A percentile compares a stretch with the other conserved stretches of the same genome.
phyloP scores from a whole-genome alignment of 2,888 invertebrate genomes.

The Drosophila paracracens region DNA sequence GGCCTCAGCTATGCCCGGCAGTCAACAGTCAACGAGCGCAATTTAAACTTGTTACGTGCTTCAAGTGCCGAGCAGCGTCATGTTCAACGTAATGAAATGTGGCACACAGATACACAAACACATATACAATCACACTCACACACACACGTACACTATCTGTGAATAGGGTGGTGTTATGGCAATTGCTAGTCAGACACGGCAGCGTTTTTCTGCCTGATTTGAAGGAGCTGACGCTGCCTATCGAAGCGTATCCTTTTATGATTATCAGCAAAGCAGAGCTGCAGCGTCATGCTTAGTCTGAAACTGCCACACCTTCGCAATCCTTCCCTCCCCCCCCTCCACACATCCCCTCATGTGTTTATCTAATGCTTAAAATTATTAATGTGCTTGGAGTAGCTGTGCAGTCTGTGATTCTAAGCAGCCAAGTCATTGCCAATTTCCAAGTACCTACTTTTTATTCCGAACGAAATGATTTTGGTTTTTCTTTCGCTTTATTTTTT shows the following conservation, averaged over 20 bases:
- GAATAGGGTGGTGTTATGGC: conserved; percentile 27
- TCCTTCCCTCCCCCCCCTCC: too few relatives aligned
- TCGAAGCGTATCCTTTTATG: conserved; percentile 75
- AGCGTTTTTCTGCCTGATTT: conserved; percentile 79
- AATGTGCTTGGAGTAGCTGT: conserved; percentile 40
- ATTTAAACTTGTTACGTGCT: conserved; percentile 80
- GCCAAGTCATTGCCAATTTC: conserved; percentile 54
- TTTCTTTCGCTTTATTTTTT: conserved; percentile 7
- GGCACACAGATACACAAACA: conserved; percentile 39
- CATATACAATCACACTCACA: conserved; percentile 19
- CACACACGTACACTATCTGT: conserved; percentile 9
- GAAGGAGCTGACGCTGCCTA: conserved; percentile 63
- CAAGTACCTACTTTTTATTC: conserved; percentile 31
- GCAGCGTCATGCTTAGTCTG: conserved; percentile 59
- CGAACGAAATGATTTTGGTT: conserved; percentile 19
- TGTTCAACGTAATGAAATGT: conserved; percentile 77
- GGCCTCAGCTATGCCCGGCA: conserved; percentile 58
- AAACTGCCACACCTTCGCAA: background rate
- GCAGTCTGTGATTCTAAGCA: conserved; percentile 36
- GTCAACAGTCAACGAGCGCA: conserved; percentile 80
- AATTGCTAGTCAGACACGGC: conserved; percentile 71
- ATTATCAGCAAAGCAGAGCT: conserved; percentile 54
- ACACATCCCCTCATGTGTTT: conserved; percentile 38
- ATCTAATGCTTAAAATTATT: conserved; percentile 69
- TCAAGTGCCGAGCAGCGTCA: conserved; percentile 68